Base-by-base conservation (phyloP, 2,113 vertebrate genomes). In the Platycercus adscitus region DNA sequence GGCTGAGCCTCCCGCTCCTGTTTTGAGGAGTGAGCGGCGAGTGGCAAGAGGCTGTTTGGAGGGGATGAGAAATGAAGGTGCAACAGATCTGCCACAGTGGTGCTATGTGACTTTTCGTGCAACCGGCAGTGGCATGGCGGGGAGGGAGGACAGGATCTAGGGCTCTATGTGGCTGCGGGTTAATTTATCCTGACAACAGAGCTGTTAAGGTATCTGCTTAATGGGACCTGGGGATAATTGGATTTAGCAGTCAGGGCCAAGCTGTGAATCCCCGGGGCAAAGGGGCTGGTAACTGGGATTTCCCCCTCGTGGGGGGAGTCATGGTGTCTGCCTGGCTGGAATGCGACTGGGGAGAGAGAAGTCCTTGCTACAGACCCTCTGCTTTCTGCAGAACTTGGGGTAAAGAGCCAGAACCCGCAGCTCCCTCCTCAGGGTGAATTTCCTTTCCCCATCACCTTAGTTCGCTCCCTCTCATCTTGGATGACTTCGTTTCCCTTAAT, bases 131-230 rank as follows among this genome's bases (percentile, higher is more conserved):
- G 35, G 72, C 2, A 3, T 9, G 5, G 25, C 43, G n/a, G 17
- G 29, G 39, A 35, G 55, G 29, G 17, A 56, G 43, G 43, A 53
- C 75, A 73, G 47, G 37, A 65, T 43, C 12, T 0, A 29, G 56
- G 35, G 15, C 18, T 60, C 7, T 10, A 7, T 85, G 39, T 46
- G 39, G 46, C 56, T 0, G 0, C 0, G 25, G 70, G 66, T 91
- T 95, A 96, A 97, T 95, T 78, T 65, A 2, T 41, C 50, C 79
- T 89, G 91, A 83, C 91, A 95, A 85, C 47, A 47, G 72, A 91
- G 71, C 53, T 94, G 94, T 79, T 75, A 46, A 86, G 53, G 75
- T 80, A 43, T 82, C 55, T 90, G 56, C 41, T 50, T 95, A 83
- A 69, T 63, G 58, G 81, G 46, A 80, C 68, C 20, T 3, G 0